phyloP scores from a whole-genome alignment of 2,888 invertebrate genomes.

The Troides oblongomaculatus region DNA sequence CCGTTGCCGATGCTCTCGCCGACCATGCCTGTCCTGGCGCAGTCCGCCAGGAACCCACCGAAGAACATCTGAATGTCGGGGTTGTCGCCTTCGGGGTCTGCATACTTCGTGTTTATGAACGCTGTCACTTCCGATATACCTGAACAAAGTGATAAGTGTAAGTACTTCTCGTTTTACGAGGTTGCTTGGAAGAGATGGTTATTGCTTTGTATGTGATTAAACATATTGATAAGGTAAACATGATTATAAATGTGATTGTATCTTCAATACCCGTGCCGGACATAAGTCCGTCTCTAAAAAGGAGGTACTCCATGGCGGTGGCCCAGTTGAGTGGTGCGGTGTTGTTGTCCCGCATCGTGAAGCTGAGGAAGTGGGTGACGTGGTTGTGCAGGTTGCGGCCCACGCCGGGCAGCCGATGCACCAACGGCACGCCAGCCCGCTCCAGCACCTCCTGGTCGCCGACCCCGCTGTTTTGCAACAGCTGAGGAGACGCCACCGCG shows the following conservation, averaged over 20 bases:
- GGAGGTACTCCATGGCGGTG: conserved; percentile 93
- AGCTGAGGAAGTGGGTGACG: conserved; percentile 89
- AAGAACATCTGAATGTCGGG: conserved; percentile 94
- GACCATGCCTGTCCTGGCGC: conserved; percentile 91
- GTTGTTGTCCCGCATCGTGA: conserved; percentile 90
- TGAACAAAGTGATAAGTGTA: conserved; percentile 40
- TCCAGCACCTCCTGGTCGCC: conserved; percentile 87
- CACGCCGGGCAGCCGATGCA: conserved; percentile 89
- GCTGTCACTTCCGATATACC: conserved; percentile 92
- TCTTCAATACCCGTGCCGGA: conserved; percentile 86
- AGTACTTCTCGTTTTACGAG: conserved; percentile 9
- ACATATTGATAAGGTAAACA: too few relatives aligned
- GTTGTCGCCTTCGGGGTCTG: conserved; percentile 85
- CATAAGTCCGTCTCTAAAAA: conserved; percentile 93
- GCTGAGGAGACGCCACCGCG: conserved; percentile 95
- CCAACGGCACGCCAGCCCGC: conserved; percentile 81
- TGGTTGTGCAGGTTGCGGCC: conserved; percentile 93
- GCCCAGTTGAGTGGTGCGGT: conserved; percentile 94
- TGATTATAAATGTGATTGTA: too few relatives aligned
- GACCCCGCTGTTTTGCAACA: conserved; percentile 93
- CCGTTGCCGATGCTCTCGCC: conserved; percentile 87
- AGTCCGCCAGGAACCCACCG: conserved; percentile 91
- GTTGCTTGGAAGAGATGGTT: too few relatives aligned
- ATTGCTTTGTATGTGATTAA: too few relatives aligned
- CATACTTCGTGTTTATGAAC: conserved; percentile 89